Percentiles rank a stretch among this genome's conserved stretches.
Conservation (phyloP, 2,888 invertebrate species). For the Caenorhabditis auriculariae region DNA sequence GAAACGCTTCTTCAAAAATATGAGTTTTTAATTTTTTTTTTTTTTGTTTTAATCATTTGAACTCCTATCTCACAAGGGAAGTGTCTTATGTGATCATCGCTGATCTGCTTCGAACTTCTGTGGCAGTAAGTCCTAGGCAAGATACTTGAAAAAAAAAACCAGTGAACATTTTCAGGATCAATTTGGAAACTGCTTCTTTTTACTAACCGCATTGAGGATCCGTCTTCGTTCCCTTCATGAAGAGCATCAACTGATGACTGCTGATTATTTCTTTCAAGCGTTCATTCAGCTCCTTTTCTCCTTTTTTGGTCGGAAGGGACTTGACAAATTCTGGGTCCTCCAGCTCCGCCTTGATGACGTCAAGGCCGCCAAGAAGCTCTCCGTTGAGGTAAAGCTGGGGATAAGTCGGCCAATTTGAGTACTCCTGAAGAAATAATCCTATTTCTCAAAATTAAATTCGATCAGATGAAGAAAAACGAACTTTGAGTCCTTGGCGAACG, state of each 20-base stretch:
- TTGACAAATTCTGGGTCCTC: slow-evolving; percentile 58
- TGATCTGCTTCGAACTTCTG: no score
- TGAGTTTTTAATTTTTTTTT: no score
- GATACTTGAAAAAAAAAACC: not conserved
- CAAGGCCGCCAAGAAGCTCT: slow-evolving; percentile 69
- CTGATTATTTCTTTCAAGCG: slow-evolving; percentile 67
- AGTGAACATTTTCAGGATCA: no score
- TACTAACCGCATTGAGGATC: slow-evolving; percentile 67
- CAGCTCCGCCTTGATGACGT: slow-evolving; percentile 65
- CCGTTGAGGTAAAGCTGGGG: slow-evolving; percentile 70
- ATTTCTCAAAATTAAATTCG: not conserved
- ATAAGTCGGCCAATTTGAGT: slow-evolving; percentile 69
- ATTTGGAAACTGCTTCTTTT: no score
- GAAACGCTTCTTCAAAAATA: no score
- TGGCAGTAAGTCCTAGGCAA: slow-evolving; percentile 1
- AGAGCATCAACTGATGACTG: slow-evolving; percentile 68
- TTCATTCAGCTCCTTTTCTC: slow-evolving; percentile 62
- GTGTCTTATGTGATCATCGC: no score
- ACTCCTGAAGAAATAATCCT: slow-evolving; percentile 64
- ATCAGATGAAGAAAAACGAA: slow-evolving; percentile 1
- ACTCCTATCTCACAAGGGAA: not conserved
- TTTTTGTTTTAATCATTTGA: not conserved
- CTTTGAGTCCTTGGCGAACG: slow-evolving; percentile 65
- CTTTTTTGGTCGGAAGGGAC: slow-evolving; percentile 64
- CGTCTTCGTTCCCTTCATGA: slow-evolving; percentile 68